phyloP scores from a whole-genome alignment of 2,888 invertebrate species.

The Oscheius sp. region DNA sequence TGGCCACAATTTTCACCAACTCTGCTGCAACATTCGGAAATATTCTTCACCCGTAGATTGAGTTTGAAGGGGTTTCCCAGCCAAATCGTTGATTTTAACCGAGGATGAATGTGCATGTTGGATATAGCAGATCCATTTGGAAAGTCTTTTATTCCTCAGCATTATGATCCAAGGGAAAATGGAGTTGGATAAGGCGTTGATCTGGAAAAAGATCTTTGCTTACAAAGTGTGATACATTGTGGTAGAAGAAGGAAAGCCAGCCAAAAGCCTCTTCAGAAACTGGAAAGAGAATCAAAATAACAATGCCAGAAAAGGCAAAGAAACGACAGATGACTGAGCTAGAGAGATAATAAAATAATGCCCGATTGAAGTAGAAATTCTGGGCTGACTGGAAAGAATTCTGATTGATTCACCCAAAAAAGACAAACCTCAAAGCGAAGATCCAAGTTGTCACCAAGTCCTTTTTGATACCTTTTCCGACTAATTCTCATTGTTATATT shows the following conservation, averaged over 20 bases:
- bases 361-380: conserved; percentile 2
- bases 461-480: background rate
- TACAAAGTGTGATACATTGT: background rate
- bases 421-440: background rate
- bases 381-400: background rate
- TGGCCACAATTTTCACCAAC: background rate
- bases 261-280: background rate
- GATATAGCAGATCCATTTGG: background rate
- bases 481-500: background rate
- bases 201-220: background rate
- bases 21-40: background rate
- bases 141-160: background rate
- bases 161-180: conserved; percentile 14
- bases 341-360: background rate
- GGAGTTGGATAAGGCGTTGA: conserved; percentile 9
- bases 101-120: background rate
- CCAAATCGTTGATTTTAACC: conserved; percentile 3
- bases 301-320: conserved; percentile 1
- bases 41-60: conserved; percentile 3
- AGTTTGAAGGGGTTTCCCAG: conserved; percentile 4
- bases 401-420: background rate
- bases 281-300: background rate
- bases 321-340: conserved; percentile 10
- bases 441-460: background rate
- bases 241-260: conserved; percentile 9